Percentiles rank a stretch among this genome's conserved stretches.
phyloP scores from a whole-genome alignment of 1,140 invertebrate species.

The Telenomus remus region DNA sequence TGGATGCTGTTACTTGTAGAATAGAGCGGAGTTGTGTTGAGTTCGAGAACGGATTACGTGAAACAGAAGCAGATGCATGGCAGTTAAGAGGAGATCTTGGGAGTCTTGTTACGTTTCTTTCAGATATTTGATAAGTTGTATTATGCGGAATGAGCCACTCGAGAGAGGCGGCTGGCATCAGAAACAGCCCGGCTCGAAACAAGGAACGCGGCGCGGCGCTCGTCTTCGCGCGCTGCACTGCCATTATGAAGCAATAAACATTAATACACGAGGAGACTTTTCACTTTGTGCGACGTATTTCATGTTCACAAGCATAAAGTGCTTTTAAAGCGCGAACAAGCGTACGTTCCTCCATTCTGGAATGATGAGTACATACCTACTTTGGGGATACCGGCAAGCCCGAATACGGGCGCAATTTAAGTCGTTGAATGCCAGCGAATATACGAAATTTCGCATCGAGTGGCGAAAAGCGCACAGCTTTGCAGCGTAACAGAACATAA shows the following conservation, averaged over 20 bases:
- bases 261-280: conserved; percentile 36
- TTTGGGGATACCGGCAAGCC: conserved; percentile 30
- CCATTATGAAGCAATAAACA: conserved; percentile 45
- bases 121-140: conserved; percentile 7
- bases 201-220: background rate
- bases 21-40: no score
- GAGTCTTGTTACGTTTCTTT: background rate
- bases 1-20: no score
- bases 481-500: conserved; percentile 56
- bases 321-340: conserved; percentile 48
- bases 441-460: conserved; percentile 54
- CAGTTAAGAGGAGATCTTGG: background rate
- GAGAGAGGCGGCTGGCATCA: background rate
- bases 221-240: conserved; percentile 3
- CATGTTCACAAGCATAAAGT: conserved; percentile 34
- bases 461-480: conserved; percentile 54
- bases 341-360: conserved; percentile 32
- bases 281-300: conserved; percentile 37
- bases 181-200: background rate
- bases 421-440: conserved; percentile 47
- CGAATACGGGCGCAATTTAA: conserved; percentile 51
- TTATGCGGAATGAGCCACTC: conserved; percentile 7
- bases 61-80: background rate
- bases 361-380: conserved; percentile 47
- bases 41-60: no score